A percentile compares a stretch with the other conserved stretches of the same genome.
Evolutionary conservation across 2,797 vertebrate genomes (phyloP).

Genomic region (Anguilla marmorata): DNA sequence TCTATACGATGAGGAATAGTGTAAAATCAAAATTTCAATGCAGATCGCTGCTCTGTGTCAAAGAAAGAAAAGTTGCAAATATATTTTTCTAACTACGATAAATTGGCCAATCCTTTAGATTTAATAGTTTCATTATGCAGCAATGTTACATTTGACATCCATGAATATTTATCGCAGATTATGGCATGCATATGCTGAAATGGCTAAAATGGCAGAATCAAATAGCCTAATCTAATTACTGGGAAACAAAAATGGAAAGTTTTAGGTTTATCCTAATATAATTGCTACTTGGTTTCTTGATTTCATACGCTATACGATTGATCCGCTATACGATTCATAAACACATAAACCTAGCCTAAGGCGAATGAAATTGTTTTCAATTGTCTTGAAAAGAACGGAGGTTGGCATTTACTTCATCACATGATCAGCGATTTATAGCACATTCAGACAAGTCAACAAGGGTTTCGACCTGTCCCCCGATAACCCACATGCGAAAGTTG

Average conservation of each 20-base stretch:
- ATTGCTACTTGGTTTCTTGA: neutral
- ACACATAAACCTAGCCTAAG: neutral
- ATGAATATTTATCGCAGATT: neutral
- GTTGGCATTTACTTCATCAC: constrained; percentile 3
- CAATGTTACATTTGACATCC: neutral
- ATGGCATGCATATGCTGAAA: neutral
- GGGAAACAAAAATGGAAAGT: neutral
- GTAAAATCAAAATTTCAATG: neutral
- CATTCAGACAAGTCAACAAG: neutral
- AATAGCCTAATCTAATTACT: neutral
- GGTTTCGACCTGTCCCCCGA: constrained; percentile 39
- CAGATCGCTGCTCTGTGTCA: neutral
- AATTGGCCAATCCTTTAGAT: neutral
- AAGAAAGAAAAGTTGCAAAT: neutral
- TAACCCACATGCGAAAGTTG: constrained; percentile 56
- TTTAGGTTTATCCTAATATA: neutral
- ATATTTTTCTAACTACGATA: neutral
- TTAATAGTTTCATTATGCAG: neutral
- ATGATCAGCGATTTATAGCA: neutral
- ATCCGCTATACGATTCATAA: neutral
- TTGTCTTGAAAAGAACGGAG: constrained; percentile 19
- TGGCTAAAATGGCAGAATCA: neutral
- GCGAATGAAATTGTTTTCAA: neutral
- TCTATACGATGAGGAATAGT: neutral
- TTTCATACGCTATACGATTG: neutral